Conservation (phyloP, 2,888 invertebrate species). For the Ashinkailepas kermadecensis region DNA sequence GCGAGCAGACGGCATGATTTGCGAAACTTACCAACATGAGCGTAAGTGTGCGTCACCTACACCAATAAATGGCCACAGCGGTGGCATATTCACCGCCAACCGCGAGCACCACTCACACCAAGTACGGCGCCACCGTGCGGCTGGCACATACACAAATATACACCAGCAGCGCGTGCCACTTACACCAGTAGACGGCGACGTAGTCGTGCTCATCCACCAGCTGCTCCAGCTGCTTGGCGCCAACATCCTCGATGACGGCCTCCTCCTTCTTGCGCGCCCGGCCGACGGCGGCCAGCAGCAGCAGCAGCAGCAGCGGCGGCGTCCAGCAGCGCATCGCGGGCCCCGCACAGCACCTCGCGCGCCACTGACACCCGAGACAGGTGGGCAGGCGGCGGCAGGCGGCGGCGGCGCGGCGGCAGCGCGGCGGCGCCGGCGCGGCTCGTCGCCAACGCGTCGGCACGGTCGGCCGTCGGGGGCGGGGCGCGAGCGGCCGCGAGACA, state of each 20-base stretch:
- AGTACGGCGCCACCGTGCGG: background rate
- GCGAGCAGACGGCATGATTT: no score
- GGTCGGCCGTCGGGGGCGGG: constrained; percentile 40
- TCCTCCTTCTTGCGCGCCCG: constrained; percentile 29
- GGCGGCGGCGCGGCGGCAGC: background rate
- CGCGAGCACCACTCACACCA: background rate
- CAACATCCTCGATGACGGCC: constrained; percentile 74
- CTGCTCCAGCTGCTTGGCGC: constrained; percentile 77
- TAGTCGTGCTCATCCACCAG: constrained; percentile 85
- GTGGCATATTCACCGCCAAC: no score
- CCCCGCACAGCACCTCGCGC: background rate
- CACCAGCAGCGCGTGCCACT: constrained; percentile 47
- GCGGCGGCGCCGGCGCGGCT: background rate
- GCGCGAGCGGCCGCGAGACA: constrained; percentile 40
- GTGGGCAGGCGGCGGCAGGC: background rate
- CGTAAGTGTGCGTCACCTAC: no score
- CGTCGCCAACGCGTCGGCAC: constrained; percentile 38
- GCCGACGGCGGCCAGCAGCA: background rate
- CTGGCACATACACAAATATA: background rate
- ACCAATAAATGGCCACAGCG: no score
- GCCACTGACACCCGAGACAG: constrained; percentile 16
- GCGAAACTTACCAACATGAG: no score
- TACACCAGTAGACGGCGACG: constrained; percentile 89
- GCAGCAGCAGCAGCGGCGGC: background rate
- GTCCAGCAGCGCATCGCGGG: background rate